Evolutionary conservation across 2,888 invertebrate species (phyloP).

Genomic region (Spisula subtruncata): DNA sequence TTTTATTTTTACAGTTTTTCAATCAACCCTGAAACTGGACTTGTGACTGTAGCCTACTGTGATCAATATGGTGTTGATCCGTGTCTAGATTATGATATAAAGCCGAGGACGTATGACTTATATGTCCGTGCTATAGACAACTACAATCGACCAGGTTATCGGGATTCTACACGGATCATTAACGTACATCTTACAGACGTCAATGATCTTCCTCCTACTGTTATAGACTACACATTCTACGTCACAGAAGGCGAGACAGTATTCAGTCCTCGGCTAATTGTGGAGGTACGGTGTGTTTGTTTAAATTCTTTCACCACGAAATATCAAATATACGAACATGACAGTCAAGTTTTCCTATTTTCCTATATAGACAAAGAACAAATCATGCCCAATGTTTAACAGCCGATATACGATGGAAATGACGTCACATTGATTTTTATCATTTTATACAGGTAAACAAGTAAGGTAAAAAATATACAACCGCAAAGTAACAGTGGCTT

Average conservation of each 20-base stretch:
- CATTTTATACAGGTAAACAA: no score
- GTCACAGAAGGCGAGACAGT: constrained; percentile 76
- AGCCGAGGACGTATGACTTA: constrained; percentile 20
- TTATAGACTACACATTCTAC: constrained; percentile 73
- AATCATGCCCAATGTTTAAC: no score
- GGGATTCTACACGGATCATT: constrained; percentile 69
- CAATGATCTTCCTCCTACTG: constrained; percentile 90
- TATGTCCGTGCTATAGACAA: constrained; percentile 90
- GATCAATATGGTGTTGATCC: constrained; percentile 82
- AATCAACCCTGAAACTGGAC: constrained; percentile 94
- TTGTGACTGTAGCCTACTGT: constrained; percentile 92
- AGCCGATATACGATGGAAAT: no score
- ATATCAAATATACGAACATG: no score
- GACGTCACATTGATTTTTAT: no score
- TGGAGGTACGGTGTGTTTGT: constrained; percentile 21
- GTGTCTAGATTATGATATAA: constrained; percentile 90
- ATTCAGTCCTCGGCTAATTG: constrained; percentile 90
- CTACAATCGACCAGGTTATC: constrained; percentile 90
- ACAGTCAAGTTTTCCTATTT: no score
- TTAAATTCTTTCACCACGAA: not conserved
- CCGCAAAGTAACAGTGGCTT: no score
- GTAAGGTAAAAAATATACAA: no score
- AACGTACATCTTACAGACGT: constrained; percentile 77
- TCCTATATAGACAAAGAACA: no score
- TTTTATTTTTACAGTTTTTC: constrained; percentile 90